Evolutionary conservation across 2,888 invertebrate species (phyloP).

Genomic region (Melanotus villosus): DNA sequence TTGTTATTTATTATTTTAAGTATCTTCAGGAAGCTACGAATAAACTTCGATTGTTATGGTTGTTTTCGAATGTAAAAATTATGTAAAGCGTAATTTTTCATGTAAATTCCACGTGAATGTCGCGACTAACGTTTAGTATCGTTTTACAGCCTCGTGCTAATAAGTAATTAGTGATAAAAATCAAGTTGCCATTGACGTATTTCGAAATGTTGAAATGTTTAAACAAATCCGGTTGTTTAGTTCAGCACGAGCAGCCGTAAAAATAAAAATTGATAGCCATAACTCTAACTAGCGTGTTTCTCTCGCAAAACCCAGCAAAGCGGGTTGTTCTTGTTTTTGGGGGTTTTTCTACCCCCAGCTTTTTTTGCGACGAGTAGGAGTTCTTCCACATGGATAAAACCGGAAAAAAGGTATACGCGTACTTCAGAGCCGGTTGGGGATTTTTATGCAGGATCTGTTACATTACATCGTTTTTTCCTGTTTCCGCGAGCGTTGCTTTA

Average conservation of each 20-base stretch:
- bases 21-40: no score
- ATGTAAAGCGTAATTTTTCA: neutral
- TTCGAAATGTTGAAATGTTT: neutral
- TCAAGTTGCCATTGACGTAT: neutral
- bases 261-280: slow-evolving; percentile 16
- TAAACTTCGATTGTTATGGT: neutral
- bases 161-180: slow-evolving; percentile 2
- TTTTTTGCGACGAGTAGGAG: slow-evolving; percentile 28
- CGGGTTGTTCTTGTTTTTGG: slow-evolving; percentile 31
- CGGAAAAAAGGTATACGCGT: slow-evolving; percentile 35
- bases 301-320: slow-evolving; percentile 23
- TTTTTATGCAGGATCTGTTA: slow-evolving; percentile 41
- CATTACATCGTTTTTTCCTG: slow-evolving; percentile 39
- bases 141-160: neutral
- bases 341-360: slow-evolving; percentile 24
- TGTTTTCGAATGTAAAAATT: neutral
- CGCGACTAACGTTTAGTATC: neutral
- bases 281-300: slow-evolving; percentile 4
- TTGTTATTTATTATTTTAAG: no score
- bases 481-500: slow-evolving; percentile 37
- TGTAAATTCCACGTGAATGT: slow-evolving; percentile 8
- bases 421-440: slow-evolving; percentile 33
- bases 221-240: neutral
- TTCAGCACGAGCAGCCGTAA: neutral
- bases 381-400: slow-evolving; percentile 35